Base-by-base conservation (phyloP, 2,888 invertebrate species). In the Leptinotarsa tumamoca region DNA sequence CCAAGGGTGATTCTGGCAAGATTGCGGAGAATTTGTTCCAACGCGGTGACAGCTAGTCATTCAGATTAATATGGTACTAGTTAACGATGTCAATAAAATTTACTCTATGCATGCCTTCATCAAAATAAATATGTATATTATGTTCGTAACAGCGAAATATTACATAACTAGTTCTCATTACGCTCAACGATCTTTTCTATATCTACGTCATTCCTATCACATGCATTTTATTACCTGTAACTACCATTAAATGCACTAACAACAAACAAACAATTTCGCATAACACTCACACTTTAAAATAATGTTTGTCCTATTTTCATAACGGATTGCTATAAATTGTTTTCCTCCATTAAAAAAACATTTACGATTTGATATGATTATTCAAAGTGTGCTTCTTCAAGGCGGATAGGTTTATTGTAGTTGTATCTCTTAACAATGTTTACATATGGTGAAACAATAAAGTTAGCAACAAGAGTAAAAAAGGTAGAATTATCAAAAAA, bases 301-400 rank as follows among this genome's bases (percentile, higher is more conserved):
- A 63, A 63, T 63, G 63, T 63, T 27, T 63, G 63, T 33, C 63
- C 63, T 33, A 63, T 63, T 63, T 63, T 33, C 63, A 33, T 33
- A 63, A 33, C 15, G 4, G 33, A 63, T 63, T 15, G 33, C 27
- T 33, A 33, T 63, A 33, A 63, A 63, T 33, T 63, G 27, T 63
- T 33, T 58, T 63, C 33, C 21, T 4, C 27, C 27, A 63, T 63
- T 33, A 63, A 58, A 10, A 21, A 3, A 58, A 18, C 56, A 58
- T 21, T 58, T 13, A 58, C 21, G 15, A 33, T 27, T 15, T 63
- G 27, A 33, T 63, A 58, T 33, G 33, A 33, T 58, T 58, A 10
- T 43, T 43, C 43, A 58, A 21, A 27, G 23, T 61, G 61, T 18
- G 27, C 18, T 18, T 18, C 21, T 56, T 56, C 18, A 18, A 18